Percentiles rank a stretch among this genome's conserved stretches.
Conservation (phyloP, 2,797 vertebrate species). For the Sparus aurata region DNA sequence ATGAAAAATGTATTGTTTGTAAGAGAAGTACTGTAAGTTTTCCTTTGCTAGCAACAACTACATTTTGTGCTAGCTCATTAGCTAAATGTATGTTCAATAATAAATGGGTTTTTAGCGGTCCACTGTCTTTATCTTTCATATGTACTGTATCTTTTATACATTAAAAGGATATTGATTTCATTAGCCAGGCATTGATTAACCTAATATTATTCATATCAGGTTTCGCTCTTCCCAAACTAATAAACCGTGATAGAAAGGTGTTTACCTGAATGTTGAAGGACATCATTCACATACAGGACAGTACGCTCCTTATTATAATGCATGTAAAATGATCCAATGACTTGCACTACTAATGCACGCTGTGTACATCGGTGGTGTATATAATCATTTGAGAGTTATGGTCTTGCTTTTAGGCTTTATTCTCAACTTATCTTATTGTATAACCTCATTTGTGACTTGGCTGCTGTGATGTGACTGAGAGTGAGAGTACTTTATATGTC, state of each 20-base stretch:
- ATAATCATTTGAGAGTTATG: neutral
- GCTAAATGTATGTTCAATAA: neutral
- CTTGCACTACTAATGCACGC: neutral
- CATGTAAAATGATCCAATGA: neutral
- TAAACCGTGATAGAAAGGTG: neutral
- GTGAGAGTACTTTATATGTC: neutral
- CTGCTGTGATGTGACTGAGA: too few species aligned
- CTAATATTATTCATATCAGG: neutral
- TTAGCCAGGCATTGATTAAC: neutral
- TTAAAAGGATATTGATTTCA: neutral
- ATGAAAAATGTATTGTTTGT: neutral
- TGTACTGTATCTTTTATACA: neutral
- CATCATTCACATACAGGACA: neutral
- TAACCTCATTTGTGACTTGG: neutral
- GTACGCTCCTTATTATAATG: neutral
- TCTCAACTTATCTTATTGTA: neutral
- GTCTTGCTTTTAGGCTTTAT: neutral
- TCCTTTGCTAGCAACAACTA: neutral
- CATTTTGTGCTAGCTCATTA: neutral
- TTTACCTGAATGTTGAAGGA: neutral
- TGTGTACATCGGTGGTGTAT: too few species aligned
- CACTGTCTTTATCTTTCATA: neutral
- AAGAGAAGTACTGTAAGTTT: neutral
- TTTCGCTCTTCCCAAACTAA: too few species aligned
- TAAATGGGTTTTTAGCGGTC: neutral